Evolutionary conservation across 2,888 invertebrate species (phyloP).

Genomic region (Spialia ferax): DNA sequence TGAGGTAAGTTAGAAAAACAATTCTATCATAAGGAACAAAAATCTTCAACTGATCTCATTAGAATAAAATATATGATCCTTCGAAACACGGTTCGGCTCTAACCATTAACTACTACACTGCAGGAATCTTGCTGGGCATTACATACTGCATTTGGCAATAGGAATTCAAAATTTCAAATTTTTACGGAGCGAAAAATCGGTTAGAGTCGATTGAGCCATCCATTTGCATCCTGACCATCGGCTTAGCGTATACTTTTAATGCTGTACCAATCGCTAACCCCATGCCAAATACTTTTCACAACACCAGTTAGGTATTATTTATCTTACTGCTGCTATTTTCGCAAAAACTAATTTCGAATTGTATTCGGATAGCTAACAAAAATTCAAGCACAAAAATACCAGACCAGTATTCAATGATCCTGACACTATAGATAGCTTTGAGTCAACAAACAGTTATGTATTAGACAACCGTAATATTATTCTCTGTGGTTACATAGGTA

Average conservation of each 20-base stretch:
- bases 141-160: background rate
- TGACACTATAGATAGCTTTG: background rate
- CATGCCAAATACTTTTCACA: background rate
- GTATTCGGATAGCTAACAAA: background rate
- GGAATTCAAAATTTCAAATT: background rate
- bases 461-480: slow-evolving; percentile 62
- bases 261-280: background rate
- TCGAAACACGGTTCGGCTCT: too few relatives aligned
- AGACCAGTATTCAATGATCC: background rate
- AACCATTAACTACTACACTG: too few relatives aligned
- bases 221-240: slow-evolving; percentile 12
- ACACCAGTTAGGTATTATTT: background rate
- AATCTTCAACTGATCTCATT: too few relatives aligned
- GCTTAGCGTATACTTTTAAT: background rate
- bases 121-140: too few relatives aligned
- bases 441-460: slow-evolving; percentile 58
- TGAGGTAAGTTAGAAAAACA: too few relatives aligned
- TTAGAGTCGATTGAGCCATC: slow-evolving; percentile 9
- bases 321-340: background rate
- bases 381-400: background rate
- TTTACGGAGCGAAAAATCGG: background rate
- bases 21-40: too few relatives aligned
- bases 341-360: background rate
- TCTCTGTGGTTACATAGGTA: slow-evolving; percentile 46
- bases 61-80: too few relatives aligned